Evolutionary conservation across 2,888 invertebrate species (phyloP).

Genomic region (Xestia xanthographa): DNA sequence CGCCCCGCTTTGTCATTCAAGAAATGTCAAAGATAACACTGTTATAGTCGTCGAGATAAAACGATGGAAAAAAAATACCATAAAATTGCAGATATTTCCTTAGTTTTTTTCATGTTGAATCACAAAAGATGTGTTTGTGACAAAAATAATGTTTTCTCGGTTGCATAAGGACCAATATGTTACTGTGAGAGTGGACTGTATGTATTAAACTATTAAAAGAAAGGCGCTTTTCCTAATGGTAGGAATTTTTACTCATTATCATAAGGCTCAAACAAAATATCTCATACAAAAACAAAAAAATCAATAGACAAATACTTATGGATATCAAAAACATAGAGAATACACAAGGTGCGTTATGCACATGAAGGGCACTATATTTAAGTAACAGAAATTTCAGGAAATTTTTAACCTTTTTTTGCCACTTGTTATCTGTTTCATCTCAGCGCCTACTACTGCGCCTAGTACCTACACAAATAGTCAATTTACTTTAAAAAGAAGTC

Average conservation of each 20-base stretch:
- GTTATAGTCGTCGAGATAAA: slow-evolving; percentile 50
- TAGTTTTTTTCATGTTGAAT: slow-evolving; percentile 2
- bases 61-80: slow-evolving; percentile 52
- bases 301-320: no score
- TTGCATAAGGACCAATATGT: no score
- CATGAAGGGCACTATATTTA: neutral
- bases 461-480: slow-evolving; percentile 58
- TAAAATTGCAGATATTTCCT: slow-evolving; percentile 23
- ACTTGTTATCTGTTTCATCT: neutral
- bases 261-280: no score
- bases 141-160: neutral
- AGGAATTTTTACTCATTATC: no score
- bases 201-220: no score
- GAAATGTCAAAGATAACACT: slow-evolving; percentile 77
- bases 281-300: no score
- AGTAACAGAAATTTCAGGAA: neutral
- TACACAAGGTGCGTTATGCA: no score
- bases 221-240: no score
- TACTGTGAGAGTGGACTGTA: no score
- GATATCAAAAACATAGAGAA: no score
- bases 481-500: slow-evolving; percentile 48
- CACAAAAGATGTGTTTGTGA: neutral
- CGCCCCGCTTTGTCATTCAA: slow-evolving; percentile 74
- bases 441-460: neutral
- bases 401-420: neutral